phyloP scores from a whole-genome alignment of 2,797 vertebrate species.

The Poecilia picta region DNA sequence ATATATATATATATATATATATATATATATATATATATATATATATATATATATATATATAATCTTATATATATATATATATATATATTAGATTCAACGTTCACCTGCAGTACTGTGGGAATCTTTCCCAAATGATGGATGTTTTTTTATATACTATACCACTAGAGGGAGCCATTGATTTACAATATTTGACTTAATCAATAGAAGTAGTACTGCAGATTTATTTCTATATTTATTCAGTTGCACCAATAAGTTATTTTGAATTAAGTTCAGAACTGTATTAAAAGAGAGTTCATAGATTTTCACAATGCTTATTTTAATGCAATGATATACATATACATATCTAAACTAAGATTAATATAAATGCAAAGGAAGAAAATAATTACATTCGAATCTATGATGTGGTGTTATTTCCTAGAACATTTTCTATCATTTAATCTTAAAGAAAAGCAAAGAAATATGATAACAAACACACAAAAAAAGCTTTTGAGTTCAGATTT shows the following conservation, averaged over 20 bases:
- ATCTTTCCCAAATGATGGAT: not conserved
- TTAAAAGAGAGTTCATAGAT: not conserved
- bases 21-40: too few relatives aligned
- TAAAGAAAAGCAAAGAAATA: not conserved
- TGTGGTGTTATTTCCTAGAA: not conserved
- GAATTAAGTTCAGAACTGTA: not conserved
- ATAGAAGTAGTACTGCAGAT: not conserved
- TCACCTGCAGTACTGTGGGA: not conserved
- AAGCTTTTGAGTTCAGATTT: not conserved
- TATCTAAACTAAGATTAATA: not conserved
- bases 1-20: too few relatives aligned
- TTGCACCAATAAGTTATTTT: not conserved
- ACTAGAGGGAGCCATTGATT: slow-evolving; percentile 54
- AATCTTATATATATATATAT: too few relatives aligned
- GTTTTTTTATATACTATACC: slow-evolving; percentile 1
- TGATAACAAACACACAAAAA: not conserved
- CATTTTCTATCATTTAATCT: not conserved
- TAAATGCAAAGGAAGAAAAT: not conserved
- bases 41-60: not conserved
- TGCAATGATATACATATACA: not conserved
- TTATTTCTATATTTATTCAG: not conserved
- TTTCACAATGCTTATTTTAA: not conserved
- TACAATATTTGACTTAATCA: not conserved
- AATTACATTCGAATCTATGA: not conserved
- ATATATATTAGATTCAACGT: not conserved